These are phyloP conservation scores for Paradisaea rubra DNA, from an alignment of 2,113 vertebrate species.

Conservation along the genomic window DNA sequence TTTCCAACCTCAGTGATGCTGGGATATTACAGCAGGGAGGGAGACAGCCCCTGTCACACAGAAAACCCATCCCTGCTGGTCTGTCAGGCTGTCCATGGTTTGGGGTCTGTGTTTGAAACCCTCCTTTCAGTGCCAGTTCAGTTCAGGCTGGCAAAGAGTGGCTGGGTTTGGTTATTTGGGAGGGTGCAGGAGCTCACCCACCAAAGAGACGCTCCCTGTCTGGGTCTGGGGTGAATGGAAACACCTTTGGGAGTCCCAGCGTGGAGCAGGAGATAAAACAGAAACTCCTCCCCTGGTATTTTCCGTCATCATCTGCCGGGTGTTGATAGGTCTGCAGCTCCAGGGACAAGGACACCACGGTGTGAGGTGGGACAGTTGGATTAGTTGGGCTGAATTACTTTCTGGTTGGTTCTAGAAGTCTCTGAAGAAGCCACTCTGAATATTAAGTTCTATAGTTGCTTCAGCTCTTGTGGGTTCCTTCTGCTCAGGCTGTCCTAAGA, in stretches of 20 bases:
- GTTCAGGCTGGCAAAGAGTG: background rate
- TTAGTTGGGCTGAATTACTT: background rate
- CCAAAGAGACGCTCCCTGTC: rapidly evolving
- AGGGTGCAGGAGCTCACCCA: background rate
- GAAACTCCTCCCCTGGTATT: background rate
- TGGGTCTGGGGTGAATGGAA: background rate
- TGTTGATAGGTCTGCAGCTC: background rate
- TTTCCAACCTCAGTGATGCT: background rate
- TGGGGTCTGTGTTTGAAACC: background rate
- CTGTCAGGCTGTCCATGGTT: rapidly evolving
- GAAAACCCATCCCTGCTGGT: background rate
- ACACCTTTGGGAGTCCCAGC: background rate
- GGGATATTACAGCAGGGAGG: background rate
- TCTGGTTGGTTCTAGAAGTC: background rate
- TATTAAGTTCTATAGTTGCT: background rate
- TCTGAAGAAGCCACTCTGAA: background rate
- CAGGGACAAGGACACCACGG: rapidly evolving
- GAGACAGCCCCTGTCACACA: background rate
- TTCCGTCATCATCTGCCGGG: background rate
- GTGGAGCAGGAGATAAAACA: background rate
- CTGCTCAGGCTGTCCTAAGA: background rate
- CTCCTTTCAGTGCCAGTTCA: background rate
- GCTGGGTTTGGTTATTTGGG: background rate
- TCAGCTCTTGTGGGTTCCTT: background rate
- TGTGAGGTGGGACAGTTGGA: background rate